Evolutionary conservation across 1,140 invertebrate species (phyloP), one percentile per base, ranked within the genome.

Genomic region (Muscidifurax raptorellus): DNA sequence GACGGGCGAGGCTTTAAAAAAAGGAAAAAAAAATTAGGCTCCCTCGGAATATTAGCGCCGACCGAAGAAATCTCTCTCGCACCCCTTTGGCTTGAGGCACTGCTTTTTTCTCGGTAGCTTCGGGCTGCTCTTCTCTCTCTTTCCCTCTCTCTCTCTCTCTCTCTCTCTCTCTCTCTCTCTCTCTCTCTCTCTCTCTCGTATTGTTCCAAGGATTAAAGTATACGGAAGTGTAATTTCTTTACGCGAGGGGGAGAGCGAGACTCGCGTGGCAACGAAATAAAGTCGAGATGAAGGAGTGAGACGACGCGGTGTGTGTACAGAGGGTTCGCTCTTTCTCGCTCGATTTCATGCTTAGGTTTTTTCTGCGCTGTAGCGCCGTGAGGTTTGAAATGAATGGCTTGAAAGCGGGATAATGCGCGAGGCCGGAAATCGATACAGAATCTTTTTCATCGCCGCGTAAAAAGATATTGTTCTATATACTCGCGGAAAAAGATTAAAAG

Each of bases 191-290:
- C 22, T 67, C 36, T 81, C 76, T 82, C 84, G 84, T 91, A 90
- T 90, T 90, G 89, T 91, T 91, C 87, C 89, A 84, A 87, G 91
- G 89, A 92, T 92, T 93, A 92, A 91, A 92, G 89, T 90, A 89
- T 90, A 89, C 85, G 83, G 90, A 89, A 91, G 89, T 90, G 89
- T 90, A 89, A 92, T 90, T 91, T 91, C 89, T 90, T 88, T 69
- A n/a, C n/a, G 80, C 71, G 77, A 32, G 77, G 25, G 72, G 86
- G 88, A 82, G 84, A 87, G 85, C 18, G 12, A 78, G 59, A 59
- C 75, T 83, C 75, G 82, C 66, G 75, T 72, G 82, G 75, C 82
- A 77, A 83, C 72, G 74, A 69, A 83, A 83, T 77, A 83, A 83
- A 83, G 81, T 47, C 72, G 78, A 79, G 77, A 72, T 66, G 69